Evolutionary conservation across 1,140 invertebrate genomes (phyloP).

Genomic region (Conus betulinus): DNA sequence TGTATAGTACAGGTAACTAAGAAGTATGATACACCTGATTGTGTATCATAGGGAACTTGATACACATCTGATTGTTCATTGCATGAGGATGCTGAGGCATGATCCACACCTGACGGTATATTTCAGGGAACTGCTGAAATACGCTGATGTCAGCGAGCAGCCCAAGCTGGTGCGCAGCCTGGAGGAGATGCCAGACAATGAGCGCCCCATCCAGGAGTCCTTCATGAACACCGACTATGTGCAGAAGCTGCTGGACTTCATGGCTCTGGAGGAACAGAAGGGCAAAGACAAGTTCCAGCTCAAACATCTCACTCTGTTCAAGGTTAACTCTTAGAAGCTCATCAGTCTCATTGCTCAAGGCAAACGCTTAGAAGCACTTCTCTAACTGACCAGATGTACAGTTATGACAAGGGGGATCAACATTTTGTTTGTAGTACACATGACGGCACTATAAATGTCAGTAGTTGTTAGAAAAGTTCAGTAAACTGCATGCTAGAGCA

Average conservation of each 20-base stretch:
- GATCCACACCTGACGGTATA: too few species aligned
- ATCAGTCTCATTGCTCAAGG: too few species aligned
- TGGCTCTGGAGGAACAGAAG: constrained; percentile 91
- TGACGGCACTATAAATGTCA: background rate
- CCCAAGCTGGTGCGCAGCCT: constrained; percentile 77
- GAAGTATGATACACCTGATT: too few species aligned
- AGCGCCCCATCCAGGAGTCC: constrained; percentile 83
- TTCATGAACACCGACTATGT: constrained; percentile 85
- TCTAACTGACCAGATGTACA: too few species aligned
- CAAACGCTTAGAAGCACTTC: too few species aligned
- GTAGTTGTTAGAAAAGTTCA: too few species aligned
- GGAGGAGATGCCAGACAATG: constrained; percentile 73
- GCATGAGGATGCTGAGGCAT: too few species aligned
- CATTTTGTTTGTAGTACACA: background rate
- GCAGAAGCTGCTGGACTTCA: constrained; percentile 84
- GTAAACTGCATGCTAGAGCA: too few species aligned
- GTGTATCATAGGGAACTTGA: too few species aligned
- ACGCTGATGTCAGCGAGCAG: constrained; percentile 81
- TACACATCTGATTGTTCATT: too few species aligned
- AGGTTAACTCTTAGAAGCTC: constrained; percentile 77
- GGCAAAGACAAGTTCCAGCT: constrained; percentile 87
- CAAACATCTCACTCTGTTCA: constrained; percentile 83
- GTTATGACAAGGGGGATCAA: too few species aligned
- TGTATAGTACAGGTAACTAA: too few species aligned
- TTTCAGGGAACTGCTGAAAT: constrained; percentile 57